Conservation (phyloP, 2,797 vertebrate genomes). For the Chelon labrosus region DNA sequence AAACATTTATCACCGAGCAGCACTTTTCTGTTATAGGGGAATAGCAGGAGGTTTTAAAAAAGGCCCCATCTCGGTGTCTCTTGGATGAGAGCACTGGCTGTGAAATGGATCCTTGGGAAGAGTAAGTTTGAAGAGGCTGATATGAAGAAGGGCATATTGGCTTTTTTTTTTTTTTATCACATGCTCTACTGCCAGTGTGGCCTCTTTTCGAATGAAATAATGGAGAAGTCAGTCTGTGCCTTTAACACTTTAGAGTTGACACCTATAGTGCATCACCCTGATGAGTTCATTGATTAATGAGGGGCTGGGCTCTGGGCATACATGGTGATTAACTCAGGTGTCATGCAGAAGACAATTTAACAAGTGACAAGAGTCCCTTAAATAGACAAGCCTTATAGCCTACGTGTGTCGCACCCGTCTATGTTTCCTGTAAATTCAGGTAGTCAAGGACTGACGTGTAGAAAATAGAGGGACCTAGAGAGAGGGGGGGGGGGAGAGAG, state of each 20-base stretch:
- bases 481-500: background rate
- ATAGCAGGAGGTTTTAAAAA: constrained; percentile 57
- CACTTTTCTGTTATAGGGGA: constrained; percentile 56
- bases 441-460: constrained; percentile 62
- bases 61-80: constrained; percentile 56
- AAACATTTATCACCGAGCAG: constrained; percentile 77
- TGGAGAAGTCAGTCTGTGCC: background rate
- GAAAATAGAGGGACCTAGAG: constrained; percentile 47
- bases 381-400: constrained; percentile 1
- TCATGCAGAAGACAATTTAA: constrained; percentile 36
- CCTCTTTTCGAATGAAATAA: constrained; percentile 24
- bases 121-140: constrained; percentile 51
- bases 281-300: constrained; percentile 56
- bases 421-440: constrained; percentile 54
- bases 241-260: constrained; percentile 4
- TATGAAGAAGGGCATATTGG: constrained; percentile 35
- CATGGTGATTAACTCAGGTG: constrained; percentile 43
- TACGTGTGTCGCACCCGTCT: constrained; percentile 19
- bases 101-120: constrained; percentile 72
- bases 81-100: constrained; percentile 61
- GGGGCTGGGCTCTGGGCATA: constrained; percentile 19
- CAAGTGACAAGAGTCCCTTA: constrained; percentile 30
- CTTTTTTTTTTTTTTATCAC: background rate
- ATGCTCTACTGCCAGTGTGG: constrained; percentile 2
- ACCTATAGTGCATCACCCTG: constrained; percentile 42